phyloP scores from a whole-genome alignment of 2,113 vertebrate genomes.

The Gavialis gangeticus region DNA sequence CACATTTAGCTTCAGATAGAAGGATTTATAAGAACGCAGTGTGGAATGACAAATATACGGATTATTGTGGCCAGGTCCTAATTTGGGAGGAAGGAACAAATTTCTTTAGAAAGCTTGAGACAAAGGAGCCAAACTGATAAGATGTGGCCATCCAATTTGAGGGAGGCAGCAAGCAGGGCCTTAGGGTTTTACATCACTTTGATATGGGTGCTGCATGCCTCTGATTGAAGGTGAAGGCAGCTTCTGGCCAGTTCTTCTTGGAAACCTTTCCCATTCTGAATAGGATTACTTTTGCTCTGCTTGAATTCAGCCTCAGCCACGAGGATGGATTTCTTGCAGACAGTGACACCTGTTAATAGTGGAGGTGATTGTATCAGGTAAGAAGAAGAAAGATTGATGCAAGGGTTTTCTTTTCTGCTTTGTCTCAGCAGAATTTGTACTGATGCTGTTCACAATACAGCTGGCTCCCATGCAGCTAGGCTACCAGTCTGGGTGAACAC shows the following conservation, averaged over 20 bases:
- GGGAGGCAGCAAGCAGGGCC: fast-evolving
- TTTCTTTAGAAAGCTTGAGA: neutral
- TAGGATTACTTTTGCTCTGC: neutral
- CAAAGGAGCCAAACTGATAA: neutral
- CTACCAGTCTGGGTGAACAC: neutral
- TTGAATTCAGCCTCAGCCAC: neutral
- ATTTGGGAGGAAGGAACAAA: neutral
- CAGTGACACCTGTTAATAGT: neutral
- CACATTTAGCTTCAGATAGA: neutral
- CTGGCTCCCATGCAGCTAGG: neutral
- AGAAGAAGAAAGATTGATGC: no score
- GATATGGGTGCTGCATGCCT: neutral
- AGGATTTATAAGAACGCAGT: neutral
- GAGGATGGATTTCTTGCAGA: neutral
- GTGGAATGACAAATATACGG: neutral
- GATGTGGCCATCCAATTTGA: neutral
- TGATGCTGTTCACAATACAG: neutral
- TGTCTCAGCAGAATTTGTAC: neutral
- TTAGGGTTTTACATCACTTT: neutral
- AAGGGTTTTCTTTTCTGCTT: neutral
- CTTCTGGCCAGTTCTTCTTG: neutral
- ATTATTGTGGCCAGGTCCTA: neutral
- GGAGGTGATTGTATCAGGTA: neutral
- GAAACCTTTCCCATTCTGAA: neutral
- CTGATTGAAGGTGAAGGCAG: fast-evolving